Evolutionary conservation across 2,888 invertebrate genomes (phyloP).

Genomic region (Glyphotaelius pellucidus): DNA sequence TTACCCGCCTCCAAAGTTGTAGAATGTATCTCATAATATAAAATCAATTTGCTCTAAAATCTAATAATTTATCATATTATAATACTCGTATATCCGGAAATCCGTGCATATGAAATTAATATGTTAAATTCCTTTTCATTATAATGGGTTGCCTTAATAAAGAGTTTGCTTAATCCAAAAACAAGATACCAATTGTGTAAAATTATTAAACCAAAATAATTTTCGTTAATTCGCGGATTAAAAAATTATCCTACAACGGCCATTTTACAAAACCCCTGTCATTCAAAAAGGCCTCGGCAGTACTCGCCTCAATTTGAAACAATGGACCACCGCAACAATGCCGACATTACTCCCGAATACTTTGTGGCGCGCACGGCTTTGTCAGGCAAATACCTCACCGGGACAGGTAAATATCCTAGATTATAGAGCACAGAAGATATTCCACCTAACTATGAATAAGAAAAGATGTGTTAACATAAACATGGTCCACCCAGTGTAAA

Average conservation of each 20-base stretch:
- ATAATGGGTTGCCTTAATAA: too few species aligned
- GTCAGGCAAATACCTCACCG: neutral
- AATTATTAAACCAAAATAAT: neutral
- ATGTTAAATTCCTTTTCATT: too few species aligned
- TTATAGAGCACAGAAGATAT: neutral
- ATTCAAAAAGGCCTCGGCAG: neutral
- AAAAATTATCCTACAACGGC: neutral
- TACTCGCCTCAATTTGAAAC: neutral
- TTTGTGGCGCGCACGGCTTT: neutral
- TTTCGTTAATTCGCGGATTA: neutral
- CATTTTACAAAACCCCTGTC: neutral
- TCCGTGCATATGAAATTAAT: too few species aligned
- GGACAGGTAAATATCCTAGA: neutral
- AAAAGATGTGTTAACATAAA: too few species aligned
- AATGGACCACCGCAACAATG: constrained; percentile 25
- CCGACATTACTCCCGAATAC: constrained; percentile 25
- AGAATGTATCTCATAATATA: too few species aligned
- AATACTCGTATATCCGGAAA: too few species aligned
- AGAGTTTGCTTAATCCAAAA: neutral
- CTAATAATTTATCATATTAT: too few species aligned
- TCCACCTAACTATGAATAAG: neutral
- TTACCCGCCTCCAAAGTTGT: too few species aligned
- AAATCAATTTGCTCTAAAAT: too few species aligned
- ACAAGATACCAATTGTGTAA: neutral
- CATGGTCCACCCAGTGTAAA: too few species aligned